phyloP scores from a whole-genome alignment of 1,140 invertebrate species.

The Papilio polytes region DNA sequence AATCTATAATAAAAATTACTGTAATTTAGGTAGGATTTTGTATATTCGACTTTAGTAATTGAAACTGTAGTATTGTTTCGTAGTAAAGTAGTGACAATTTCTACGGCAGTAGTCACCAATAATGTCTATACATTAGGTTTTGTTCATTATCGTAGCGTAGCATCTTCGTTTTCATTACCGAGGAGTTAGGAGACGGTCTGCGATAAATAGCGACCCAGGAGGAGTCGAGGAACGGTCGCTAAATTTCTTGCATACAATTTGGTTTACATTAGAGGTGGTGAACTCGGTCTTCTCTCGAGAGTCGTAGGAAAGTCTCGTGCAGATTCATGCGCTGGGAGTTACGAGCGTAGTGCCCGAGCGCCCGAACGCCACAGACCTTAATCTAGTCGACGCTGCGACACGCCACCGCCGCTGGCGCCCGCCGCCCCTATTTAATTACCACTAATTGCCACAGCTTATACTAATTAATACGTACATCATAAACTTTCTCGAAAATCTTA shows the following conservation, averaged over 20 bases:
- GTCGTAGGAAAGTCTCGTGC: conserved; percentile 74
- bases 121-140: conserved; percentile 74
- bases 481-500: conserved; percentile 56
- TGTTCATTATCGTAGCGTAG: conserved; percentile 70
- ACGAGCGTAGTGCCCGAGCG: conserved; percentile 68
- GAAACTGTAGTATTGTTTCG: conserved; percentile 61
- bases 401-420: conserved; percentile 57
- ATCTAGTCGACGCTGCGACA: conserved; percentile 72
- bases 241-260: conserved; percentile 82
- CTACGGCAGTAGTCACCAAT: conserved; percentile 72
- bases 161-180: conserved; percentile 73
- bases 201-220: conserved; percentile 78
- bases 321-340: conserved; percentile 80
- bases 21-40: conserved; percentile 29
- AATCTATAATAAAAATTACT: background rate
- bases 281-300: conserved; percentile 69
- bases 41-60: conserved; percentile 65
- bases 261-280: conserved; percentile 81
- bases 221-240: conserved; percentile 60
- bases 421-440: conserved; percentile 75
- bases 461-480: conserved; percentile 66
- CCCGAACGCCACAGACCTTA: conserved; percentile 68
- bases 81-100: conserved; percentile 62
- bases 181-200: conserved; percentile 75
- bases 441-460: conserved; percentile 79